Evolutionary conservation across 2,888 invertebrate genomes (phyloP).

Genomic region (Pandemis heparana): DNA sequence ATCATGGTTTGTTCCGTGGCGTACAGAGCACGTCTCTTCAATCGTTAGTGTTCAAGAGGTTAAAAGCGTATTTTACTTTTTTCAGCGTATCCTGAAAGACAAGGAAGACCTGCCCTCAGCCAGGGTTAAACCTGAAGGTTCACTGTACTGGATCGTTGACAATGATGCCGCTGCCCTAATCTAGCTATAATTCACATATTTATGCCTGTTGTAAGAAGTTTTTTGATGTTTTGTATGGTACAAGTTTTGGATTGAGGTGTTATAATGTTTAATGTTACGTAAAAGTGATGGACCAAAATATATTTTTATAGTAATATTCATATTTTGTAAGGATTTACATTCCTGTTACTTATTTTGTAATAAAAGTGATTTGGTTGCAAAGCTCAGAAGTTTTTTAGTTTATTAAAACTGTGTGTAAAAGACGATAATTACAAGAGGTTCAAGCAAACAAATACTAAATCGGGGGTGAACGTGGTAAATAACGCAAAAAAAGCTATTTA

Average conservation of each 20-base stretch:
- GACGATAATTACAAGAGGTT: too few relatives aligned
- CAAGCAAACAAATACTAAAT: too few relatives aligned
- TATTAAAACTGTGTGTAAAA: too few relatives aligned
- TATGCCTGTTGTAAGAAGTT: not conserved
- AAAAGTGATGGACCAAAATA: not conserved
- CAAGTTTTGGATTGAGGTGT: not conserved
- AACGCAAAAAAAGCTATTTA: too few relatives aligned
- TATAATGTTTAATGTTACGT: not conserved
- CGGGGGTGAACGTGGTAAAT: too few relatives aligned
- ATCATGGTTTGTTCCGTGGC: too few relatives aligned
- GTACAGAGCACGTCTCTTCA: too few relatives aligned
- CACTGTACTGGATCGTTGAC: slow-evolving; percentile 88
- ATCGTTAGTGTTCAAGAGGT: too few relatives aligned
- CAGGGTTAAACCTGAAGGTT: slow-evolving; percentile 90
- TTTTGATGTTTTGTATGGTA: not conserved
- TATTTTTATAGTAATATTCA: slow-evolving; percentile 4
- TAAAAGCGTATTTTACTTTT: slow-evolving; percentile 48
- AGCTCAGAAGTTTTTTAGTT: not conserved
- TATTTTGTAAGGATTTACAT: slow-evolving; percentile 29
- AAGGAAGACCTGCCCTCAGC: slow-evolving; percentile 92
- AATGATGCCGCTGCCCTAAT: slow-evolving; percentile 79
- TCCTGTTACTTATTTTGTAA: slow-evolving; percentile 31
- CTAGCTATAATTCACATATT: slow-evolving; percentile 43
- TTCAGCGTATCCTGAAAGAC: slow-evolving; percentile 91
- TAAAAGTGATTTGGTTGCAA: slow-evolving; percentile 9